Conservation (phyloP, 2,797 vertebrate genomes). For the Cyprinodon diabolis region DNA sequence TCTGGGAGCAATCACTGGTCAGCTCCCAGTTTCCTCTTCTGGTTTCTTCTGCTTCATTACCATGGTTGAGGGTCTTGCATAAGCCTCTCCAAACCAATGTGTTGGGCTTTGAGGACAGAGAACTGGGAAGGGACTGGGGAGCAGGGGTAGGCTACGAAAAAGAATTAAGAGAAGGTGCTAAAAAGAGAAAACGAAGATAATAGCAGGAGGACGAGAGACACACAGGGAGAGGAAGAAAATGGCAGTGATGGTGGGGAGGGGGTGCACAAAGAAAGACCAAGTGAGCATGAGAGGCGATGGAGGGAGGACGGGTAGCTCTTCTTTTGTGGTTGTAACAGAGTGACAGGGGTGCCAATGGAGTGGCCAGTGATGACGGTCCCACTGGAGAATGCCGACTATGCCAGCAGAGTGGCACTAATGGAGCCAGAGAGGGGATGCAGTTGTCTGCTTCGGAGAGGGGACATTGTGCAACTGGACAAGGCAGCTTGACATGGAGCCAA, state of each 20-base stretch:
- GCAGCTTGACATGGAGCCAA: constrained; percentile 78
- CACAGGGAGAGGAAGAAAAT: constrained; percentile 61
- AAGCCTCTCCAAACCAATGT: constrained; percentile 78
- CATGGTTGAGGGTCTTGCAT: constrained; percentile 76
- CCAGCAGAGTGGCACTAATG: constrained; percentile 81
- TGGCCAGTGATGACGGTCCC: constrained; percentile 79
- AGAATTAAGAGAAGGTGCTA: constrained; percentile 65
- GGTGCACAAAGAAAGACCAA: constrained; percentile 58
- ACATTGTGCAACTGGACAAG: constrained; percentile 82
- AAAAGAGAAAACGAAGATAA: constrained; percentile 66
- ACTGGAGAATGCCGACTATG: constrained; percentile 81
- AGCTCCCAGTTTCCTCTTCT: constrained; percentile 71
- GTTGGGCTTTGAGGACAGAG: constrained; percentile 40
- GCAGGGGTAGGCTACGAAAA: constrained; percentile 43
- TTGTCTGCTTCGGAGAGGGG: constrained; percentile 76
- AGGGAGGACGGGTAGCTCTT: constrained; percentile 57
- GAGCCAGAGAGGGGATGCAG: constrained; percentile 78
- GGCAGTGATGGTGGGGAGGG: constrained; percentile 32
- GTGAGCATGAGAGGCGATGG: constrained; percentile 52
- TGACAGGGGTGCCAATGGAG: constrained; percentile 78
- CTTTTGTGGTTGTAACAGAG: constrained; percentile 71
- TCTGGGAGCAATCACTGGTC: constrained; percentile 68
- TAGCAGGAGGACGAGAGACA: constrained; percentile 44
- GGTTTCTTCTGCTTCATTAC: constrained; percentile 66
- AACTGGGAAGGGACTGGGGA: constrained; percentile 25